These are phyloP conservation scores for Argyrosomus japonicus DNA, from an alignment of 2,113 vertebrate genomes.

Conservation along the genomic window DNA sequence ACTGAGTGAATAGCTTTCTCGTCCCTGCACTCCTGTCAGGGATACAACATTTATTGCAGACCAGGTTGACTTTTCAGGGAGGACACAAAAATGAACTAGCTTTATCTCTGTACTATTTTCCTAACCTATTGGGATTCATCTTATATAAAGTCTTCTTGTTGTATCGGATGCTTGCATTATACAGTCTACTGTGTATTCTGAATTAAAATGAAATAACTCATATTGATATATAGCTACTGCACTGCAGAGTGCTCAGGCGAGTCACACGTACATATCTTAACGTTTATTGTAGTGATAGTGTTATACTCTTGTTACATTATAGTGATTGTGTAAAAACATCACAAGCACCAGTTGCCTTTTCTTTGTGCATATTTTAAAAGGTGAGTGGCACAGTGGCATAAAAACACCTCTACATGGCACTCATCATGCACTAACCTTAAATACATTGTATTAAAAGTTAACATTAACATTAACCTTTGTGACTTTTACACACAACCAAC, in stretches of 20 bases:
- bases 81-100: background rate
- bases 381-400: background rate
- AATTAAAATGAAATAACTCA: background rate
- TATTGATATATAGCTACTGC: background rate
- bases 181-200: background rate
- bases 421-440: background rate
- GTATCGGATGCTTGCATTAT: background rate
- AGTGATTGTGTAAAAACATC: background rate
- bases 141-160: background rate
- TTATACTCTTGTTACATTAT: background rate
- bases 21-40: background rate
- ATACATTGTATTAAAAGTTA: background rate
- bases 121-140: background rate
- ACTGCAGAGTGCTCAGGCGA: background rate
- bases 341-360: background rate
- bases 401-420: background rate
- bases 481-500: background rate
- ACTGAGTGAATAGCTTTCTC: background rate
- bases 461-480: background rate
- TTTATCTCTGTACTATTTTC: background rate
- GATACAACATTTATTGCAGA: background rate
- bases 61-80: slow-evolving; percentile 24
- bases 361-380: background rate
- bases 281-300: background rate
- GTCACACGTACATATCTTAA: background rate